phyloP scores from a whole-genome alignment of 2,797 vertebrate genomes.

The Remorina albescens region DNA sequence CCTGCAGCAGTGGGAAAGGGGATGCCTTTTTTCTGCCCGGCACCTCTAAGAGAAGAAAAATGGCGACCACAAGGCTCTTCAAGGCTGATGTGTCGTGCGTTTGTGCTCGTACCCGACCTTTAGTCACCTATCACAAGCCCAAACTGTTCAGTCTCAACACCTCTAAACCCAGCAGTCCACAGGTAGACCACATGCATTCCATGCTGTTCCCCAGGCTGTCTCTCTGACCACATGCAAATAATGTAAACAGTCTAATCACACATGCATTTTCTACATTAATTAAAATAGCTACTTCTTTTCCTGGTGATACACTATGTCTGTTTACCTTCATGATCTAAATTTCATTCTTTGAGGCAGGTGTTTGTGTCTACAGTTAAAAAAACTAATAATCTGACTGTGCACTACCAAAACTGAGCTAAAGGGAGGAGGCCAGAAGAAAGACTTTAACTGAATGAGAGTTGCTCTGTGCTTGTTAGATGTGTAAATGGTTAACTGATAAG shows the following conservation, averaged over 20 bases:
- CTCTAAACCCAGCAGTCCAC: conserved; percentile 39
- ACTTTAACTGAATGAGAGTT: background rate
- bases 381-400: background rate
- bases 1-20: conserved; percentile 55
- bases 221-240: too few species aligned
- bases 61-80: conserved; percentile 78
- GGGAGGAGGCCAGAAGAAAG: background rate
- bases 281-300: background rate
- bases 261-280: background rate
- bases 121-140: conserved; percentile 90
- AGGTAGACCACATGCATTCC: conserved; percentile 44
- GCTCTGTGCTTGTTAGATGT: background rate
- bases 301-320: background rate
- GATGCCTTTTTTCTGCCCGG: conserved; percentile 35
- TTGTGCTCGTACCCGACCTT: conserved; percentile 90
- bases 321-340: background rate
- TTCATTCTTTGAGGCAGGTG: background rate
- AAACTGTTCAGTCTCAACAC: conserved; percentile 86
- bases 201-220: background rate
- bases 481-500: background rate
- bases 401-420: background rate
- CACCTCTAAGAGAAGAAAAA: conserved; percentile 85
- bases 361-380: background rate
- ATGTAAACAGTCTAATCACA: background rate
- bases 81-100: conserved; percentile 78